Conservation (phyloP, 2,797 vertebrate genomes). For the Gymnoscopelus braueri region DNA sequence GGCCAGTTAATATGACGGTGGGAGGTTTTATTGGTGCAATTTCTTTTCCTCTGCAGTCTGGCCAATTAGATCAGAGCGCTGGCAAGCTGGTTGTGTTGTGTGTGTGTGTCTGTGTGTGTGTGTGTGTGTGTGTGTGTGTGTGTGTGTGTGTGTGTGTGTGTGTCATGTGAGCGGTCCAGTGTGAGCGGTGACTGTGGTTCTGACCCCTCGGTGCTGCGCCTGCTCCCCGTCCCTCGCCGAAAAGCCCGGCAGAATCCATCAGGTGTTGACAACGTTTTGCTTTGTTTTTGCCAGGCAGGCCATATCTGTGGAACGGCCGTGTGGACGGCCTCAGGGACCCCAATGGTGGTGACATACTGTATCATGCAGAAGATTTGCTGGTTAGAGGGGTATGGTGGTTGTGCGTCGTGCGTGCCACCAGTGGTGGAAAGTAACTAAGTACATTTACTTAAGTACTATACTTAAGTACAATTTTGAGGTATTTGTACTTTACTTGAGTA, state of each 20-base stretch:
- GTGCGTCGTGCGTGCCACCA: background rate
- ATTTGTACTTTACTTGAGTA: no score
- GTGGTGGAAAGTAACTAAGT: no score
- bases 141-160: slow-evolving; percentile 20
- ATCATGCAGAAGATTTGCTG: no score
- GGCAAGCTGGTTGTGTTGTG: slow-evolving; percentile 46
- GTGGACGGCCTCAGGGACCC: no score
- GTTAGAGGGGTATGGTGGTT: no score
- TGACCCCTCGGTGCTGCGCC: slow-evolving; percentile 44
- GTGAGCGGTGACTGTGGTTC: slow-evolving; percentile 64
- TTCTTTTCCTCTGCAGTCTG: slow-evolving; percentile 23
- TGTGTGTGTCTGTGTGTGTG: slow-evolving; percentile 10
- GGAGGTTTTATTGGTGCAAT: slow-evolving; percentile 33
- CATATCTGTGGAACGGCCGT: no score
- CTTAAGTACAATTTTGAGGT: no score
- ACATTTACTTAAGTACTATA: no score
- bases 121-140: slow-evolving; percentile 22
- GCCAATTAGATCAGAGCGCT: slow-evolving; percentile 75
- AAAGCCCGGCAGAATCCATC: slow-evolving; percentile 36
- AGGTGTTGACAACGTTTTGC: background rate
- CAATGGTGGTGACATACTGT: no score
- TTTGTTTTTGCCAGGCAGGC: no score
- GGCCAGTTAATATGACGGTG: slow-evolving; percentile 45
- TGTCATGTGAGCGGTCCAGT: slow-evolving; percentile 40
- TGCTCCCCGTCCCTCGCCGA: slow-evolving; percentile 28